phyloP scores from a whole-genome alignment of 37 sponge, comb jelly and placozoan species.

The Beroe ovata region DNA sequence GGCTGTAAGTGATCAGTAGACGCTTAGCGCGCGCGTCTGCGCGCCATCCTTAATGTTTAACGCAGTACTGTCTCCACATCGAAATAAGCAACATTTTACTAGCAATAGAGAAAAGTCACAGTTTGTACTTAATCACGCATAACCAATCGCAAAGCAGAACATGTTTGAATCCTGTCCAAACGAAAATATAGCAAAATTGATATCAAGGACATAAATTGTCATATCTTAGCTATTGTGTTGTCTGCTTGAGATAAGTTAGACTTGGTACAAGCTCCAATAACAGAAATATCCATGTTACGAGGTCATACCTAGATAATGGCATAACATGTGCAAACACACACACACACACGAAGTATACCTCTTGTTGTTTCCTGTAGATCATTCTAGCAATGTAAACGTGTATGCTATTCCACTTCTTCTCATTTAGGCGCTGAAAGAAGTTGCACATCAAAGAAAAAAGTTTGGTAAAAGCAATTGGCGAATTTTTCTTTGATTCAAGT shows the following conservation, averaged over 20 bases:
- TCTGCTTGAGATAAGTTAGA: too few species aligned
- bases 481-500: too few species aligned
- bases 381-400: conserved; percentile 55
- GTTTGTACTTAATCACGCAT: neutral
- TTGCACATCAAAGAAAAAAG: neutral
- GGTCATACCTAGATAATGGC: too few species aligned
- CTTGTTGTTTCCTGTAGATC: conserved; percentile 65
- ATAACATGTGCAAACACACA: neutral
- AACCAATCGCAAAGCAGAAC: too few species aligned
- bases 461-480: too few species aligned
- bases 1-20: too few species aligned
- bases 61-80: conserved; percentile 32
- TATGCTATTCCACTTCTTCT: conserved; percentile 65
- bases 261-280: too few species aligned
- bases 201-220: too few species aligned
- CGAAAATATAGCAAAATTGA: too few species aligned
- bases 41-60: conserved; percentile 32
- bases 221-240: too few species aligned
- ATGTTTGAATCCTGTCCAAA: too few species aligned
- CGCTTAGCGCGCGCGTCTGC: conserved; percentile 53
- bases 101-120: conserved; percentile 18
- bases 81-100: neutral
- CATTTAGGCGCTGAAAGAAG: conserved; percentile 20
- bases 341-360: neutral
- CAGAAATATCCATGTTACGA: too few species aligned